Base-by-base conservation (phyloP, 2,888 invertebrate species). In the Conchocele bisecta region DNA sequence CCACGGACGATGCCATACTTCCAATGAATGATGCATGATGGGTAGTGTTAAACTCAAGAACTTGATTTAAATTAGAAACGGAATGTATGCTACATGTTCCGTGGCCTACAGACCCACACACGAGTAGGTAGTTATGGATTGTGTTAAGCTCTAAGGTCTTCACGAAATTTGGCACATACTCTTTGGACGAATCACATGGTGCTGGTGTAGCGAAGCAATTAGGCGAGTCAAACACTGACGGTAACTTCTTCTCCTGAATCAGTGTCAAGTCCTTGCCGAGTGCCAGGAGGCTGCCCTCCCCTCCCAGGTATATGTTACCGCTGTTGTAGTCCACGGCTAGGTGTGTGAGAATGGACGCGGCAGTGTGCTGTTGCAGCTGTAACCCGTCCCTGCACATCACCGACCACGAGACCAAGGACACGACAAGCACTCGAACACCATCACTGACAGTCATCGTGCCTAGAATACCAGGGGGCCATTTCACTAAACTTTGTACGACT, bases 61-160 rank as follows among this genome's bases (percentile, higher is more conserved):
- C 22, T 0, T 35, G 31, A 7, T 42, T 20, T 13, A 76, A 37
- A 50, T 72, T 44, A n/a, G 60, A 56, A 24, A 54, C 54, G 22
- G 48, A n/a, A 58, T 76, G 61, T n/a, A 72, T 33, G 31, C 46
- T 69, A 63, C 79, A 79, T 7, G 66, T 26, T 11, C 76, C 76
- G 22, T 74, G 71, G 22, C 54, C 41, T 3, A 69, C 29, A 9
- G 68, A 63, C 17, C 79, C 79, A 63, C 79, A 79, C 9, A 65
- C 67, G 17, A 79, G 39, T 3, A 63, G 46, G 29, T 76, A 74
- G 6, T 54, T 61, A 26, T 74, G 65, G 15, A 66, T 51, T 28
- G 50, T 20, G 33, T 73, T 68, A 20, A 70, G 63, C 28, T 54
- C 59, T 31, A 79, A 50, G 9, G 74, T 31, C 11, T 61, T 66